Evolutionary conservation across 2,797 vertebrate species (phyloP).

Genomic region (Diceros bicornis): DNA sequence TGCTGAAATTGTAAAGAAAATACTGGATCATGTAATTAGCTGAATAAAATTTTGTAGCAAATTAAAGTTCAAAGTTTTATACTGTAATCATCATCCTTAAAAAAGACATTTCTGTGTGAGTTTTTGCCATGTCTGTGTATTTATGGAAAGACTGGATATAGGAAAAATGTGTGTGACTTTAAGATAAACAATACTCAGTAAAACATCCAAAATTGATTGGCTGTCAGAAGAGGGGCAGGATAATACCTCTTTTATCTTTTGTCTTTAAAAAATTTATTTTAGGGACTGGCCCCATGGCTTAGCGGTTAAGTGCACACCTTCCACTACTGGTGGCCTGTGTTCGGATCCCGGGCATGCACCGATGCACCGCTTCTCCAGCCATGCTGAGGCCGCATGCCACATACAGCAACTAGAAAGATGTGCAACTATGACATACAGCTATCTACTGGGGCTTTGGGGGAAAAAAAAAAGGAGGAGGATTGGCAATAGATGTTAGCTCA

Average conservation of each 20-base stretch:
- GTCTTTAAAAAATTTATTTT: background rate
- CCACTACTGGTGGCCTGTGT: no score
- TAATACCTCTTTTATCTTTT: background rate
- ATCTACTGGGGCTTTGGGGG: no score
- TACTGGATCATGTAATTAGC: background rate
- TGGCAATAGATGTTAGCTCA: no score
- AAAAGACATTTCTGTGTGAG: background rate
- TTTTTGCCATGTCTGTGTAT: background rate
- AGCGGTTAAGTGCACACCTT: no score
- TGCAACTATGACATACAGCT: no score
- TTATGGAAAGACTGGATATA: background rate
- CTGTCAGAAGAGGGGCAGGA: background rate
- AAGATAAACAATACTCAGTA: conserved; percentile 11
- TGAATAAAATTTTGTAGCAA: background rate
- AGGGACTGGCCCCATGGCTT: no score
- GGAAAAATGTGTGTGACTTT: background rate
- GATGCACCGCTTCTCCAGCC: no score
- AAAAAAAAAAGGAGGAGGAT: no score
- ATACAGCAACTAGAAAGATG: no score
- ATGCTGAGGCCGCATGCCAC: no score
- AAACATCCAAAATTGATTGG: background rate
- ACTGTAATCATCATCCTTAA: background rate
- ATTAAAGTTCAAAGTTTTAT: conserved; percentile 27
- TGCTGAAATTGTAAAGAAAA: conserved; percentile 36
- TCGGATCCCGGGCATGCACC: no score